Evolutionary conservation across 2,888 invertebrate species (phyloP), one percentile per base, ranked within the genome.

Genomic region (Ormyrus nitidulus): DNA sequence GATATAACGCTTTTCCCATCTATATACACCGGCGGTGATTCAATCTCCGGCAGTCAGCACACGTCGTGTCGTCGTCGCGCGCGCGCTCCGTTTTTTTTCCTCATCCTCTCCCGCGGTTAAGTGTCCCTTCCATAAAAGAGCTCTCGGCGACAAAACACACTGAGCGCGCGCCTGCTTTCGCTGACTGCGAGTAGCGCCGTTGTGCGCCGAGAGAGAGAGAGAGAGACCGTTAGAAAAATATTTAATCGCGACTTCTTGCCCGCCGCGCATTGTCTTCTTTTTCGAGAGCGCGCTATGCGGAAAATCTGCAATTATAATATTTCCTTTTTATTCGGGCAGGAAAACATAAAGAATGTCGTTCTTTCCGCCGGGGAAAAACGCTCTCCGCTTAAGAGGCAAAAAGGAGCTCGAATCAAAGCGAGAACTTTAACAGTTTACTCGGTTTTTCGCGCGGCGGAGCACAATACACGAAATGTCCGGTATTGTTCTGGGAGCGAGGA

Each of bases 321-420:
- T 44, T 48, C 19, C 58, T 66, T 66, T 75, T 75, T 75, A 66
- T 44, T 44, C 59, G 10, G 19, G n/a, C 58, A 56, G 59, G 75
- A 66, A 66, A 75, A 59, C 75, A 75, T 66, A 75, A 58, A 66
- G 66, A 75, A 75, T 51, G 51, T 49, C 64, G 64, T 66, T 66
- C 58, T 74, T 49, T 9, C 48, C 51, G 2, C 11, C 7, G 0
- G 48, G 44, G 64, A 64, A 13, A 64, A 49, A 64, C 13, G 64
- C 2, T 13, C 49, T n/a, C 61, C 4, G 6, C 54, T 51, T 13
- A 5, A 13, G 46, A 6, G 19, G 66, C 6, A 11, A 19, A 46
- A 46, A 51, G 34, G 10, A 19, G 48, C 4, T 6, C 54, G 54
- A 44, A n/a, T 46, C 13, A 56, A 69, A 48, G 46, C 13, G 46